Percentiles rank a stretch among this genome's conserved stretches.
These are phyloP conservation scores for Callaeas wilsoni DNA, from an alignment of 2,113 vertebrate species.

Conservation along the genomic window DNA sequence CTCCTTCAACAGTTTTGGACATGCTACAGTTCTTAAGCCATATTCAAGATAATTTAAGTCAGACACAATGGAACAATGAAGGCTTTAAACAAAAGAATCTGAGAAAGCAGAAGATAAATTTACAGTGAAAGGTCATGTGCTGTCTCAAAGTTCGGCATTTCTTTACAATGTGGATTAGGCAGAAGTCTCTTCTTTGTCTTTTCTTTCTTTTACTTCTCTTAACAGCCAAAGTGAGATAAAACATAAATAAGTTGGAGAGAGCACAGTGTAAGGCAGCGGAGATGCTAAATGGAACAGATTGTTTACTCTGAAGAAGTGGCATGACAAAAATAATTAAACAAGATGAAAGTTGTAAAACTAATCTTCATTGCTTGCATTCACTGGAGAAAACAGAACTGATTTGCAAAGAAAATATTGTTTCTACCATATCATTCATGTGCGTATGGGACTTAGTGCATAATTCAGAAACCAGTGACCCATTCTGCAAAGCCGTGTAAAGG, in stretches of 20 bases:
- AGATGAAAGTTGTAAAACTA: neutral
- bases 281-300: neutral
- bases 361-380: neutral
- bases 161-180: neutral
- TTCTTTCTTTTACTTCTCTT: neutral
- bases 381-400: neutral
- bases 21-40: neutral
- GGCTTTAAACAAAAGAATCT: neutral
- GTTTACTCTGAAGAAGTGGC: neutral
- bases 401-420: constrained; percentile 1
- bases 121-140: neutral
- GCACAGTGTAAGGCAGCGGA: neutral
- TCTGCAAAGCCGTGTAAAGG: neutral
- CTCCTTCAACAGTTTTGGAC: neutral
- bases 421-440: neutral
- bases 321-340: neutral
- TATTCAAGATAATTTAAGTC: neutral
- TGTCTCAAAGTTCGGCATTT: neutral
- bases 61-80: neutral
- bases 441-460: neutral
- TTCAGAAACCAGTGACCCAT: neutral
- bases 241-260: neutral
- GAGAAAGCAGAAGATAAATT: neutral
- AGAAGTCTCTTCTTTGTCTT: neutral
- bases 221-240: neutral